Evolutionary conservation across 2,797 vertebrate genomes (phyloP).

Genomic region (Enteromius anoplus): DNA sequence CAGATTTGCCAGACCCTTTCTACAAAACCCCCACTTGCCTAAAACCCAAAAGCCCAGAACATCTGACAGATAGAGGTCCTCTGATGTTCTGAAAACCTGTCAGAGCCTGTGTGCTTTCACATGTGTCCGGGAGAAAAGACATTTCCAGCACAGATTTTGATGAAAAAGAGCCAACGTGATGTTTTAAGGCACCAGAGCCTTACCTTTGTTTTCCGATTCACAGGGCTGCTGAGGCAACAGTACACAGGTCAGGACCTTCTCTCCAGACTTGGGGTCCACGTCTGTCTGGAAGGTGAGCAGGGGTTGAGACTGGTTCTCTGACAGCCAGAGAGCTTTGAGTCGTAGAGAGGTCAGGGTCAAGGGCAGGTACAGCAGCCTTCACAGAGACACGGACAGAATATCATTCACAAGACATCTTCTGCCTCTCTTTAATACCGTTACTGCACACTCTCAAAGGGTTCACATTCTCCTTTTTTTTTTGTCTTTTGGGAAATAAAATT

Average conservation of each 20-base stretch:
- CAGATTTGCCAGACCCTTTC: neutral
- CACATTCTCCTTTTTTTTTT: neutral
- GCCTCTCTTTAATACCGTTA: neutral
- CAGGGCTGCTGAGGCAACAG: constrained; percentile 93
- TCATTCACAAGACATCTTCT: neutral
- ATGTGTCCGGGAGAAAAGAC: neutral
- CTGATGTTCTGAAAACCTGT: neutral
- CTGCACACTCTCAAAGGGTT: neutral
- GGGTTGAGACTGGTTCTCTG: constrained; percentile 98
- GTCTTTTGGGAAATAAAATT: neutral
- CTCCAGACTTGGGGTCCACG: constrained; percentile 83
- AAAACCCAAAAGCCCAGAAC: neutral
- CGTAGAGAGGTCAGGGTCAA: constrained; percentile 88
- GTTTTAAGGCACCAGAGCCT: neutral
- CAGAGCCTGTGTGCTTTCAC: neutral
- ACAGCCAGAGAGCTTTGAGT: constrained; percentile 96
- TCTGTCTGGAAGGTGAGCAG: constrained; percentile 97
- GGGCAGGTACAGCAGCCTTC: constrained; percentile 88
- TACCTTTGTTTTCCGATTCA: constrained; percentile 86
- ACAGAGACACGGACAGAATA: constrained; percentile 17
- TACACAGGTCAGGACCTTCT: constrained; percentile 97
- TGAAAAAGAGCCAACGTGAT: neutral
- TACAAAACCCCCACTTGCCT: neutral
- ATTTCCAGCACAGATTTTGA: neutral
- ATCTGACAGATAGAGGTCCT: neutral